Conservation (phyloP, 2,888 invertebrate species). For the Malacosoma neustria region DNA sequence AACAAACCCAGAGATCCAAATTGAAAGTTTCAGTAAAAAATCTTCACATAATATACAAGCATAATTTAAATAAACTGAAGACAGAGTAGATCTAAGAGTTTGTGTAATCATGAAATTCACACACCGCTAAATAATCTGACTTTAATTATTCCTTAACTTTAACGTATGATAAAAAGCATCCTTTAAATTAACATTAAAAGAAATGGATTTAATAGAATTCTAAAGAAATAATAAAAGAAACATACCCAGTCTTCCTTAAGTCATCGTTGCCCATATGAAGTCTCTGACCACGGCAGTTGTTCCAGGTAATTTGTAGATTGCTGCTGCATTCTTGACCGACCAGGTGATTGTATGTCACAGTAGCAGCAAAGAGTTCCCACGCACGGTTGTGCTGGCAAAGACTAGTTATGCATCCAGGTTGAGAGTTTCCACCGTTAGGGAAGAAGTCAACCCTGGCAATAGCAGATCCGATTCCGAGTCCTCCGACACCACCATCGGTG, state of each 20-base stretch:
- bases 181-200: too few species aligned
- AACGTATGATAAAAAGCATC: too few species aligned
- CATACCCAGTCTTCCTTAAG: slow-evolving; percentile 35
- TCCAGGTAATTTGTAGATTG: slow-evolving; percentile 19
- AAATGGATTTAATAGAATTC: too few species aligned
- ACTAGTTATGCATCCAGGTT: slow-evolving; percentile 34
- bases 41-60: too few species aligned
- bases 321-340: slow-evolving; percentile 24
- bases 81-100: too few species aligned
- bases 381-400: slow-evolving; percentile 39
- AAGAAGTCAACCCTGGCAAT: slow-evolving; percentile 73
- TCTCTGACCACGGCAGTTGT: slow-evolving; percentile 28
- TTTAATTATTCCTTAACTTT: too few species aligned
- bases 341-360: slow-evolving; percentile 31
- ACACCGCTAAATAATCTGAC: too few species aligned
- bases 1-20: too few species aligned
- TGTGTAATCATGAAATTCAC: too few species aligned
- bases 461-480: slow-evolving; percentile 48
- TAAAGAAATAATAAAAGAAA: too few species aligned
- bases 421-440: slow-evolving; percentile 65
- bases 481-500: slow-evolving; percentile 32
- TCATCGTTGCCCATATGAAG: slow-evolving; percentile 34
- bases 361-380: slow-evolving; percentile 34
- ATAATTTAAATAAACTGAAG: too few species aligned
- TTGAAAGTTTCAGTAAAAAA: too few species aligned